Conservation (phyloP, 1,140 invertebrate genomes). For the Halyomorpha halys region DNA sequence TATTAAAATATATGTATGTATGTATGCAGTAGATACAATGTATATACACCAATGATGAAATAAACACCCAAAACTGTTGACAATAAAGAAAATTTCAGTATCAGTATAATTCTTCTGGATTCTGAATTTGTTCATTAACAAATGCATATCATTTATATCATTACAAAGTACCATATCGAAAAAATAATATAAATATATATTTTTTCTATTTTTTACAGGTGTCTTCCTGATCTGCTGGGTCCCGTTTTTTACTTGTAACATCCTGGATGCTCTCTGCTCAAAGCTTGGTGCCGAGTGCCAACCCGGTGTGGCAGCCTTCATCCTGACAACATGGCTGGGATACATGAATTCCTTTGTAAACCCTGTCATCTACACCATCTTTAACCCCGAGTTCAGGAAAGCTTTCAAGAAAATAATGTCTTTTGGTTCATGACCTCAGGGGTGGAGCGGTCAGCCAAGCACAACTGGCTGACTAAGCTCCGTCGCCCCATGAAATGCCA, state of each 20-base stretch:
- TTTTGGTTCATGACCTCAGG: conserved; percentile 34
- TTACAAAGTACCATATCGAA: too few relatives aligned
- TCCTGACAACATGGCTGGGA: conserved; percentile 94
- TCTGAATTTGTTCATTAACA: too few relatives aligned
- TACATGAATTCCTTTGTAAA: conserved; percentile 98
- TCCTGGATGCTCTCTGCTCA: conserved; percentile 90
- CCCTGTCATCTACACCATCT: conserved; percentile 98
- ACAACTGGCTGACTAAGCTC: conserved; percentile 5
- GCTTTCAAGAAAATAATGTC: conserved; percentile 90
- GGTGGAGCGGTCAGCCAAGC: conserved; percentile 11
- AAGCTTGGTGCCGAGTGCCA: conserved; percentile 70
- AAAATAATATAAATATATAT: too few relatives aligned
- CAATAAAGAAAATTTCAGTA: too few relatives aligned
- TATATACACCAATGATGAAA: too few relatives aligned
- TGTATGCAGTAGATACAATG: too few relatives aligned
- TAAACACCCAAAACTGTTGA: too few relatives aligned
- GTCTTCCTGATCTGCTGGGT: conserved; percentile 98
- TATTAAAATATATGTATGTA: too few relatives aligned
- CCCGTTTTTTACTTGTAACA: conserved; percentile 96
- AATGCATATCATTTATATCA: too few relatives aligned
- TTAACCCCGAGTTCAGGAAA: conserved; percentile 98
- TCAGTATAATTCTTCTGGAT: too few relatives aligned
- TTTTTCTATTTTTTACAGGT: conserved; percentile 44
- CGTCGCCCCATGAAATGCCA: neutral
- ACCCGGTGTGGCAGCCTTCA: conserved; percentile 80